Conservation (phyloP, 2,113 vertebrate species). For the Oryzias javanicus region DNA sequence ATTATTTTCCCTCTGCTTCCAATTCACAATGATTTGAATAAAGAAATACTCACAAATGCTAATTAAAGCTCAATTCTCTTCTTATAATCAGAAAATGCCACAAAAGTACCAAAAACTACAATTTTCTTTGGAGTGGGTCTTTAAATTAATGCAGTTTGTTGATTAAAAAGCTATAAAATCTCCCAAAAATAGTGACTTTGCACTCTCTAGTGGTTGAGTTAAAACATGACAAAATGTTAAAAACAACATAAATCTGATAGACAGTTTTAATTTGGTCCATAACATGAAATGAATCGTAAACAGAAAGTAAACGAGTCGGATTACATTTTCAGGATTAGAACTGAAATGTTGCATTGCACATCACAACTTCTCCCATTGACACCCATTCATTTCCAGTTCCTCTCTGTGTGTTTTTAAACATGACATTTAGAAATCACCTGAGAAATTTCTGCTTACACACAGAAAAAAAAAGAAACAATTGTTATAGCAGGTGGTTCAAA, state of each 20-base stretch:
- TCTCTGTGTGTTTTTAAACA: conserved; percentile 9
- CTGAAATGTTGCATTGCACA: conserved; percentile 11
- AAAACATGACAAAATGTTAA: background rate
- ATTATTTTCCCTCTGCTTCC: too few relatives aligned
- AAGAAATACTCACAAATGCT: too few relatives aligned
- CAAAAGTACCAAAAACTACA: too few relatives aligned
- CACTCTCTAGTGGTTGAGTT: conserved; percentile 25
- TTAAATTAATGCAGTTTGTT: too few relatives aligned
- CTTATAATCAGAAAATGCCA: too few relatives aligned
- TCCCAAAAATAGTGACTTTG: background rate
- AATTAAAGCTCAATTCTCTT: too few relatives aligned
- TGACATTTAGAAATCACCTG: conserved; percentile 65
- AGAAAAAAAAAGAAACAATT: conserved; percentile 30
- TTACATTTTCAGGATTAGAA: too few relatives aligned
- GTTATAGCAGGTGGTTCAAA: conserved; percentile 46
- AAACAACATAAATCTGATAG: background rate
- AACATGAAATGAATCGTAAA: too few relatives aligned
- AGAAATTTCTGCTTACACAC: conserved; percentile 68
- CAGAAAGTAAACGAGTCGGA: too few relatives aligned
- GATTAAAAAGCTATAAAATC: background rate
- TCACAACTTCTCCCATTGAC: background rate
- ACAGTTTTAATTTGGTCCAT: too few relatives aligned
- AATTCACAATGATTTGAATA: too few relatives aligned
- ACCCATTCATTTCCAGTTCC: conserved; percentile 34
- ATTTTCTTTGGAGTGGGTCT: too few relatives aligned